Conservation (phyloP, 2,113 vertebrate genomes). For the Rhinogobius similis region DNA sequence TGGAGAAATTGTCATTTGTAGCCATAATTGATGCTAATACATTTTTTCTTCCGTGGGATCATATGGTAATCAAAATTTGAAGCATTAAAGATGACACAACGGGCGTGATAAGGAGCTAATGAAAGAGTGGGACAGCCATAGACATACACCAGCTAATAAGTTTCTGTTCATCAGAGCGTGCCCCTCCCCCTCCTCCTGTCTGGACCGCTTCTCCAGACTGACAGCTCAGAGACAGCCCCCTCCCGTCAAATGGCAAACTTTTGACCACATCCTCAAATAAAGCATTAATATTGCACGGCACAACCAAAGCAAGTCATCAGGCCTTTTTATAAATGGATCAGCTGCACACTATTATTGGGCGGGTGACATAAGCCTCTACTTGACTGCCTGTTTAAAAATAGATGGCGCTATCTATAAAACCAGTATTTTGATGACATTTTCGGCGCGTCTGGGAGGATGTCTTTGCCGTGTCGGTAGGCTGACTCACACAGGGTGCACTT, state of each 20-base stretch:
- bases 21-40: constrained; percentile 77
- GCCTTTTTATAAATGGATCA: constrained; percentile 58
- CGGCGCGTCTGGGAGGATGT: constrained; percentile 46
- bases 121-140: constrained; percentile 69
- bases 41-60: constrained; percentile 62
- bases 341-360: constrained; percentile 49
- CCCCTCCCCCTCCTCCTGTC: constrained; percentile 48
- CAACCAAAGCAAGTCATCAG: constrained; percentile 47
- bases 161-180: constrained; percentile 71
- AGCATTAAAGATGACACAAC: constrained; percentile 77
- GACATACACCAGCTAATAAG: constrained; percentile 68
- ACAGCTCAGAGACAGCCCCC: constrained; percentile 55
- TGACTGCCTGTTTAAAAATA: constrained; percentile 65
- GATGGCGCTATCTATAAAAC: constrained; percentile 52
- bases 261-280: constrained; percentile 55
- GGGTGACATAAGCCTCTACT: constrained; percentile 54
- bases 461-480: constrained; percentile 49
- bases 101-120: constrained; percentile 69
- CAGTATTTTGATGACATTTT: constrained; percentile 63
- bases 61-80: constrained; percentile 78
- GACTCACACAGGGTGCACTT: constrained; percentile 57
- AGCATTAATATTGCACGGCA: constrained; percentile 46
- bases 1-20: constrained; percentile 73
- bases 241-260: constrained; percentile 55
- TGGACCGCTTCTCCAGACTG: constrained; percentile 57